Evolutionary conservation across 2,113 vertebrate genomes (phyloP).

Genomic region (Clarias macrocephalus): DNA sequence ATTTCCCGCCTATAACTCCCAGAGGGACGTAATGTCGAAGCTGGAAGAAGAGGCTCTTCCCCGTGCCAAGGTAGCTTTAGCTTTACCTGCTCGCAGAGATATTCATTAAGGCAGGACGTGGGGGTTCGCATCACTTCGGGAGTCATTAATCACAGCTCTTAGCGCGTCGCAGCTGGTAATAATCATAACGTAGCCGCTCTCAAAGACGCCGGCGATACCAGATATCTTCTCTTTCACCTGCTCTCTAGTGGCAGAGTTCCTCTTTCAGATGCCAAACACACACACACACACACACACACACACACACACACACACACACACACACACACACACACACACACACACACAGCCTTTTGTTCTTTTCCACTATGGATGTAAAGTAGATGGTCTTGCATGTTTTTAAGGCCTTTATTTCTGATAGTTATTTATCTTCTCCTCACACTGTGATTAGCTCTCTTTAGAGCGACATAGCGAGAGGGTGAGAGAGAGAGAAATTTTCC

Average conservation of each 20-base stretch:
- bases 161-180: slow-evolving; percentile 69
- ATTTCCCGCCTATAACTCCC: neutral
- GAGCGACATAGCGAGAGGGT: neutral
- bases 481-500: slow-evolving; percentile 16
- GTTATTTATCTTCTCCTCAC: slow-evolving; percentile 21
- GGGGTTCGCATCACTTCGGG: slow-evolving; percentile 54
- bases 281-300: slow-evolving; percentile 10
- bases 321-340: slow-evolving; percentile 11
- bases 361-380: neutral
- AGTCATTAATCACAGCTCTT: slow-evolving; percentile 67
- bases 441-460: slow-evolving; percentile 19
- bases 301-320: slow-evolving; percentile 22
- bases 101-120: slow-evolving; percentile 62
- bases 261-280: slow-evolving; percentile 3
- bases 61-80: slow-evolving; percentile 44
- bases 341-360: slow-evolving; percentile 23
- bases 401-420: neutral
- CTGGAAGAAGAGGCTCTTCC: slow-evolving; percentile 48
- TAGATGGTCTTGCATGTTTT: slow-evolving; percentile 8
- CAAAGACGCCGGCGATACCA: slow-evolving; percentile 40
- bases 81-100: slow-evolving; percentile 58
- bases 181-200: slow-evolving; percentile 60
- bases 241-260: slow-evolving; percentile 26
- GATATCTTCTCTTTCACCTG: slow-evolving; percentile 52
- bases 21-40: neutral